phyloP scores from a whole-genome alignment of 1,140 invertebrate species.

The Bombus vancouverensis region DNA sequence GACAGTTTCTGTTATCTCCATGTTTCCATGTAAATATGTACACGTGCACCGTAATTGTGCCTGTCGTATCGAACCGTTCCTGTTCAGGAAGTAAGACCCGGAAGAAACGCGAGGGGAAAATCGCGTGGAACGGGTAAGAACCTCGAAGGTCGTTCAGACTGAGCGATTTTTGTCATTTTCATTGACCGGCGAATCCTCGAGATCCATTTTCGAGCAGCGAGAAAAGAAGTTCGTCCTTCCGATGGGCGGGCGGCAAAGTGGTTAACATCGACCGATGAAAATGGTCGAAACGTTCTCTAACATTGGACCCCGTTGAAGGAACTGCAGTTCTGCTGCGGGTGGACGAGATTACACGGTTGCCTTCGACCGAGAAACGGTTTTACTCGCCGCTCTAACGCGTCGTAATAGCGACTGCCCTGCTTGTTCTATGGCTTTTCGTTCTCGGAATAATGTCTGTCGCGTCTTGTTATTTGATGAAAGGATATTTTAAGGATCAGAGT shows the following conservation, averaged over 20 bases:
- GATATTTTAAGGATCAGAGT: not conserved
- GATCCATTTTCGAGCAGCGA: too few relatives aligned
- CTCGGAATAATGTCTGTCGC: not conserved
- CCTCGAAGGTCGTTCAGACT: constrained; percentile 40
- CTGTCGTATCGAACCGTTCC: constrained; percentile 16
- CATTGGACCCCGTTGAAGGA: not conserved
- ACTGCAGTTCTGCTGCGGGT: too few relatives aligned
- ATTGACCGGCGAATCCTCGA: not conserved
- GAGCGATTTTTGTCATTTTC: not conserved
- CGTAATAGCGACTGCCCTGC: not conserved
- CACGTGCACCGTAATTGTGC: constrained; percentile 19
- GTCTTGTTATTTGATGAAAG: not conserved
- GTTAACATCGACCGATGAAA: not conserved
- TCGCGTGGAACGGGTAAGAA: constrained; percentile 22
- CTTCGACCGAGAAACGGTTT: not conserved
- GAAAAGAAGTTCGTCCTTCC: not conserved
- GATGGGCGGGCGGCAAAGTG: not conserved
- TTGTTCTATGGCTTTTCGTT: constrained; percentile 1
- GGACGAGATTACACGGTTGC: constrained; percentile 1
- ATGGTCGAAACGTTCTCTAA: not conserved
- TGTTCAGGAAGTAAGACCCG: not conserved
- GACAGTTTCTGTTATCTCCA: constrained; percentile 30
- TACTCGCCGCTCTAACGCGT: not conserved
- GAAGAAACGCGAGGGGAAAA: not conserved
- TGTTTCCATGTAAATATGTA: constrained; percentile 59